Percentiles rank a stretch among this genome's conserved stretches.
Conservation (phyloP, 2,888 invertebrate genomes). For the Nineta flava region DNA sequence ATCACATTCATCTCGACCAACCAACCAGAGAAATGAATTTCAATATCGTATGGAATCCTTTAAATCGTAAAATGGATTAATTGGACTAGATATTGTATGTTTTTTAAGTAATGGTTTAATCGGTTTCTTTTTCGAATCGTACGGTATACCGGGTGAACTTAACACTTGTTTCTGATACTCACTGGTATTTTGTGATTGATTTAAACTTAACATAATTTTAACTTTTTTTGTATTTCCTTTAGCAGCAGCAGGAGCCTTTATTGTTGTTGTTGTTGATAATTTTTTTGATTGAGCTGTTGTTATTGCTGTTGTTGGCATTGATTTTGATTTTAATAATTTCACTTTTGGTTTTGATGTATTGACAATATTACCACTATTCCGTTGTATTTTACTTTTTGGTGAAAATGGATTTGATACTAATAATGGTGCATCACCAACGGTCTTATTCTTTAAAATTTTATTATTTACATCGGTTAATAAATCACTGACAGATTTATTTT, state of each 20-base stretch:
- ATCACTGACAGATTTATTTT: not conserved
- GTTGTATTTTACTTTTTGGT: conserved; percentile 6
- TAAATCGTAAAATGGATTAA: conserved; percentile 57
- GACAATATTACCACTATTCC: conserved; percentile 5
- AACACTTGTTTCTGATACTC: conserved; percentile 57
- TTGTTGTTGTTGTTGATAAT: not conserved
- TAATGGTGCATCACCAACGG: not conserved
- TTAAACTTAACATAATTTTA: conserved; percentile 53
- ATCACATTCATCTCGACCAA: too few relatives aligned
- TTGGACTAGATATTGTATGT: conserved; percentile 46
- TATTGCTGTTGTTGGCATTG: not conserved
- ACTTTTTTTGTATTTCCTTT: conserved; percentile 42
- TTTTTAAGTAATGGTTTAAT: conserved; percentile 57
- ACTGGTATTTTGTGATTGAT: conserved; percentile 51
- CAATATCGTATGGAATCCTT: not conserved
- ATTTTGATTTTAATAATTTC: not conserved
- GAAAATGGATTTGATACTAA: conserved; percentile 10
- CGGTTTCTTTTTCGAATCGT: conserved; percentile 52
- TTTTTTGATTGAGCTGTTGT: too few relatives aligned
- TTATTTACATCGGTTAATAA: conserved; percentile 13
- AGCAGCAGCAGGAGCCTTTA: conserved; percentile 1
- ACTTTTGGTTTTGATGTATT: too few relatives aligned
- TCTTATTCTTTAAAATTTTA: conserved; percentile 6
- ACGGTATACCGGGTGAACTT: conserved; percentile 60
- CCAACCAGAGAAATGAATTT: too few relatives aligned